These are phyloP conservation scores for Calliphora vomitoria DNA, from an alignment of 2,888 invertebrate species.

Conservation along the genomic window DNA sequence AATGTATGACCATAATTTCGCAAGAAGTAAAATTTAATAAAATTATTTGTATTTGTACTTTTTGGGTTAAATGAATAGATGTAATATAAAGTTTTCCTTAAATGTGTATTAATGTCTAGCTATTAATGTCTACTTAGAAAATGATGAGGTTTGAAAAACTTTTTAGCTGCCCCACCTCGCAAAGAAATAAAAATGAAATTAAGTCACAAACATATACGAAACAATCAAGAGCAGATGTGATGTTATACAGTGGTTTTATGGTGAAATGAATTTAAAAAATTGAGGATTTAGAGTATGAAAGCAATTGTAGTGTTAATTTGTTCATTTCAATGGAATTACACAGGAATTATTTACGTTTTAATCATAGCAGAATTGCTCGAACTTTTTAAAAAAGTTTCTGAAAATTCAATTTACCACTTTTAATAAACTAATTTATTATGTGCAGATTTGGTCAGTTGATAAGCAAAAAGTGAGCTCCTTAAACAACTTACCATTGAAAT, in stretches of 20 bases:
- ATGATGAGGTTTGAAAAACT: conserved; percentile 5
- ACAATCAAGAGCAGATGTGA: not conserved
- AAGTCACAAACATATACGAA: not conserved
- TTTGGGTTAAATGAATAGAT: not conserved
- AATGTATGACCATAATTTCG: conserved; percentile 9
- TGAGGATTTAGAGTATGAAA: not conserved
- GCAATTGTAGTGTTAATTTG: too few relatives aligned
- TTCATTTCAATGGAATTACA: too few relatives aligned
- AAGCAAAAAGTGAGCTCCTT: too few relatives aligned
- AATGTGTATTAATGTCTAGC: conserved; percentile 4
- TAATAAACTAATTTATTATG: too few relatives aligned
- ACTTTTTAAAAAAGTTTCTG: too few relatives aligned
- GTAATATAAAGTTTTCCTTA: not conserved
- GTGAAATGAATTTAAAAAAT: not conserved
- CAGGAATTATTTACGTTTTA: too few relatives aligned
- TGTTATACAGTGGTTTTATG: not conserved
- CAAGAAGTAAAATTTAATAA: conserved; percentile 2
- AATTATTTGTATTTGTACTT: conserved; percentile 6
- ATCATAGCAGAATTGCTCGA: too few relatives aligned
- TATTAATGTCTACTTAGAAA: conserved; percentile 12
- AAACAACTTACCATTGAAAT: too few relatives aligned
- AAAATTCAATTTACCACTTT: too few relatives aligned
- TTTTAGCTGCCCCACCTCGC: not conserved
- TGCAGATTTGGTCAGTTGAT: too few relatives aligned
- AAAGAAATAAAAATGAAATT: not conserved